Evolutionary conservation across 2,797 vertebrate species (phyloP).

Genomic region (Chelon auratus): DNA sequence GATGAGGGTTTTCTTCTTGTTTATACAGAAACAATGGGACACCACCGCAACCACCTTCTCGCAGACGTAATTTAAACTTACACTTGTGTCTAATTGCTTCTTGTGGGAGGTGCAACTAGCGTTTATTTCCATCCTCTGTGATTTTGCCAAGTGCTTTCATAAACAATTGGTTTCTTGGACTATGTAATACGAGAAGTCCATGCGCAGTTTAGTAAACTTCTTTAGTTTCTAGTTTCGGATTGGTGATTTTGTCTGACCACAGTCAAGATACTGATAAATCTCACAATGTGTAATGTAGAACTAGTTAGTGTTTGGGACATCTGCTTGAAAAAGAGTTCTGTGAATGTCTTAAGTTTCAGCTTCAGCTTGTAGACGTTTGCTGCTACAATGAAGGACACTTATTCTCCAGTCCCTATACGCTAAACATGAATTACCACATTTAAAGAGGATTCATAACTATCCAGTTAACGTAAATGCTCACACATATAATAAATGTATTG

Average conservation of each 20-base stretch:
- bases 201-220: too few relatives aligned
- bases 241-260: too few relatives aligned
- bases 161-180: not conserved
- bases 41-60: not conserved
- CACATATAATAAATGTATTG: not conserved
- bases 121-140: not conserved
- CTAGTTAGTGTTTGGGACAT: not conserved
- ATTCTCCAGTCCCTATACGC: constrained; percentile 5
- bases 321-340: not conserved
- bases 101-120: not conserved
- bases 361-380: not conserved
- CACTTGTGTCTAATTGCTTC: not conserved
- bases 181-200: not conserved
- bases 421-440: constrained; percentile 15
- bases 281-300: too few relatives aligned
- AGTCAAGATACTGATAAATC: too few relatives aligned
- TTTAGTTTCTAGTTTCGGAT: too few relatives aligned
- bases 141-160: not conserved
- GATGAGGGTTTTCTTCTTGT: too few relatives aligned
- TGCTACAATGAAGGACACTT: constrained; percentile 1
- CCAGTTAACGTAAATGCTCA: not conserved
- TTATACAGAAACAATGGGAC: not conserved
- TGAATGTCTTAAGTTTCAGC: not conserved
- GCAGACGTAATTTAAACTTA: not conserved
- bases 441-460: constrained; percentile 6